These are phyloP conservation scores for Sebastes trivittatus DNA, from an alignment of 2,797 vertebrate genomes.

Conservation along the genomic window DNA sequence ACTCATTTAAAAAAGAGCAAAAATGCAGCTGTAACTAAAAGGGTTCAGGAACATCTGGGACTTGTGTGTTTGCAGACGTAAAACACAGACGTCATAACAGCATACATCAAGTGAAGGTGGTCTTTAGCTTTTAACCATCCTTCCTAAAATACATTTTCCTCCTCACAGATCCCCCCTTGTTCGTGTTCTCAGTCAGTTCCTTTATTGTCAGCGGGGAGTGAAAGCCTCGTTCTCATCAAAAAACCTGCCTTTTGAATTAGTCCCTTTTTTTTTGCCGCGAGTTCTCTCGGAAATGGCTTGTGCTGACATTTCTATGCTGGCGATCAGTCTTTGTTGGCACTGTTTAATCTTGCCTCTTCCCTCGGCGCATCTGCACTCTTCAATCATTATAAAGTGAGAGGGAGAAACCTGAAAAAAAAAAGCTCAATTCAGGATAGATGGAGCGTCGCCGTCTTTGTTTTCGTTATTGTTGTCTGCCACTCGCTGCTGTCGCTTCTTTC, in stretches of 20 bases:
- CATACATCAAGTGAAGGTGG: neutral
- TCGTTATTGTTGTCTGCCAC: conserved; percentile 16
- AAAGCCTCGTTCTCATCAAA: conserved; percentile 36
- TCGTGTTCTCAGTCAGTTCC: neutral
- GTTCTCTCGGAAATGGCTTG: conserved; percentile 38
- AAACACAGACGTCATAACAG: neutral
- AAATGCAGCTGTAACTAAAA: conserved; percentile 22
- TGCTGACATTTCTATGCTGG: conserved; percentile 49
- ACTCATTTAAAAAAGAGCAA: conserved; percentile 12
- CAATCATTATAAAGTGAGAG: conserved; percentile 36
- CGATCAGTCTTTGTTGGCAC: conserved; percentile 48
- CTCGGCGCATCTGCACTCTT: conserved; percentile 27
- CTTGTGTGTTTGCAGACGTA: conserved; percentile 6
- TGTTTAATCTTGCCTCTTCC: conserved; percentile 43
- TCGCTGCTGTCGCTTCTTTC: conserved; percentile 2
- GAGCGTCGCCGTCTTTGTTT: neutral
- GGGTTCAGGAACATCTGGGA: neutral
- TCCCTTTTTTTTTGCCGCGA: conserved; percentile 11
- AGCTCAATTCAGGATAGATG: neutral
- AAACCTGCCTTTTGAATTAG: conserved; percentile 38
- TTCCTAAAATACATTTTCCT: neutral
- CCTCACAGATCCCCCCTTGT: neutral
- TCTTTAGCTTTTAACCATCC: neutral
- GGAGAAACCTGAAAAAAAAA: neutral
- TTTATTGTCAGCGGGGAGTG: neutral